Percentiles rank a stretch among this genome's conserved stretches.
These are phyloP conservation scores for Drosophila siamana DNA, from an alignment of 2,888 invertebrate species.

Conservation along the genomic window DNA sequence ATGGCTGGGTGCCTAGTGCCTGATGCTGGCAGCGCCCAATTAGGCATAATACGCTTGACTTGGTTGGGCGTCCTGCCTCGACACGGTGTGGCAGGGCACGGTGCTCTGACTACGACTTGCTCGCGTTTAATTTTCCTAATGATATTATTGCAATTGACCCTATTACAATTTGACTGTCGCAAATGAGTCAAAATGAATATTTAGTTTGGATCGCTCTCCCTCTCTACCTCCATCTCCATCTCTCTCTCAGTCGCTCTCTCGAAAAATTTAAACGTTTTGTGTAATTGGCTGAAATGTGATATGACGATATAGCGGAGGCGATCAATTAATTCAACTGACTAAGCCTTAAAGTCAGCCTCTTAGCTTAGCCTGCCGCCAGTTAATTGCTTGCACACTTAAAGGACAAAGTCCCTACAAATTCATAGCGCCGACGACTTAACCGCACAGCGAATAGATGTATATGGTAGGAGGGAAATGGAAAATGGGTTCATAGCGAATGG, in stretches of 20 bases:
- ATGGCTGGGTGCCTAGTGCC: constrained; percentile 18
- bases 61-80: constrained; percentile 60
- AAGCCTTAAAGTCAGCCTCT: constrained; percentile 56
- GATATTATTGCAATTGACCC: constrained; percentile 82
- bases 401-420: constrained; percentile 45
- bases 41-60: constrained; percentile 80
- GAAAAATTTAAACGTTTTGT: constrained; percentile 54
- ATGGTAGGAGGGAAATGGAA: background rate
- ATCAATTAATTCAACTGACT: constrained; percentile 68
- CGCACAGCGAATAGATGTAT: background rate
- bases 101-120: constrained; percentile 21
- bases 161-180: constrained; percentile 75
- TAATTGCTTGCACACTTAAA: constrained; percentile 63
- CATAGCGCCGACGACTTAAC: constrained; percentile 19
- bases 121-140: constrained; percentile 81
- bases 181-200: constrained; percentile 81
- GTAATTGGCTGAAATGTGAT: constrained; percentile 74
- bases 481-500: background rate
- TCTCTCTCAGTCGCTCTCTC: too few relatives aligned
- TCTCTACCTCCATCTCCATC: too few relatives aligned
- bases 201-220: constrained; percentile 50
- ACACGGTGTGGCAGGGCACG: constrained; percentile 47
- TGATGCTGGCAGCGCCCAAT: constrained; percentile 74
- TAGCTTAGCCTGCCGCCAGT: constrained; percentile 41
- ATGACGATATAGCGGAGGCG: constrained; percentile 58